These are phyloP conservation scores for human DNA, from an alignment of 2,113 vertebrate species.

Conservation along the genomic window DNA sequence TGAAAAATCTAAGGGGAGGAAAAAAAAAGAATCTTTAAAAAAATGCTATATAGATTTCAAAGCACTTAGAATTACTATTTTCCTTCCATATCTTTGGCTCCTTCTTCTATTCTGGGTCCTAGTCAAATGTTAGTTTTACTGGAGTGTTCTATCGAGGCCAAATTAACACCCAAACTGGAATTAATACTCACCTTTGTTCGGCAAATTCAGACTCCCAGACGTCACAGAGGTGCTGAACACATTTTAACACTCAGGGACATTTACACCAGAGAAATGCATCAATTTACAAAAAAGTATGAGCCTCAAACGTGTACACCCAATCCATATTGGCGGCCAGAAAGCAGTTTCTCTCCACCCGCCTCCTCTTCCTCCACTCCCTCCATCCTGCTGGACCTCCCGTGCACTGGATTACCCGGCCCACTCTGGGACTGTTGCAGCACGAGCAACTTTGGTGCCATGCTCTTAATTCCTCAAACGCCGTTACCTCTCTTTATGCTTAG, in stretches of 20 bases:
- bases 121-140: conserved; percentile 78
- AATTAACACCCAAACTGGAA: conserved; percentile 78
- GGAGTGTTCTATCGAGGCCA: conserved; percentile 75
- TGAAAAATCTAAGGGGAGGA: background rate
- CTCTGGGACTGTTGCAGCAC: no score
- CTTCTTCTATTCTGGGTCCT: conserved; percentile 72
- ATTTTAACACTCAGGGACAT: conserved; percentile 67
- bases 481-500: conserved; percentile 68
- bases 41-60: conserved; percentile 67
- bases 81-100: conserved; percentile 66
- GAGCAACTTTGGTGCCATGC: background rate
- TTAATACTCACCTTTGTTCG: conserved; percentile 73
- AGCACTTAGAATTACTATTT: conserved; percentile 74
- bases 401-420: accelerated
- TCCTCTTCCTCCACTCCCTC: background rate
- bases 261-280: conserved; percentile 73
- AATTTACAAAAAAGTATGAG: conserved; percentile 46
- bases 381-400: background rate
- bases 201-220: conserved; percentile 53
- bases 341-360: background rate
- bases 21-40: background rate
- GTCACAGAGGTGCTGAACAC: conserved; percentile 63
- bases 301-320: background rate
- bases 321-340: background rate
- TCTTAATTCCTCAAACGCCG: background rate